Conservation (phyloP, 2,797 vertebrate species). For the Muscicapa striata region DNA sequence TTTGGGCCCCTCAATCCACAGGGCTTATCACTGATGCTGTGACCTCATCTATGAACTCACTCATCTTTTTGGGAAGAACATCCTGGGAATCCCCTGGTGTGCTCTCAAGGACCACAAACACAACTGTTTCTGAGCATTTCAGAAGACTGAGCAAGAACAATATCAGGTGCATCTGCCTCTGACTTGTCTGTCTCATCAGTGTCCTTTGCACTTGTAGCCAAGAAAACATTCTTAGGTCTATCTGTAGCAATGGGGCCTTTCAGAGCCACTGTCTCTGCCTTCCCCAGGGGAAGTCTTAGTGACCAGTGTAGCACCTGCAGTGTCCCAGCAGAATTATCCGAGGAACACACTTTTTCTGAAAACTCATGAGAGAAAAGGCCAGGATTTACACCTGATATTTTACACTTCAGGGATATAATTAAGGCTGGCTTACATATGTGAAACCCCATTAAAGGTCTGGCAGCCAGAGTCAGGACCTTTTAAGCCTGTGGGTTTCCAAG, state of each 20-base stretch:
- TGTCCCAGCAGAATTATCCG: neutral
- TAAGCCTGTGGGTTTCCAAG: slow-evolving; percentile 9
- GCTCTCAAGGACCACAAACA: neutral
- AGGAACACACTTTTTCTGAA: neutral
- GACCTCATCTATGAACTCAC: neutral
- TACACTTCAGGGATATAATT: neutral
- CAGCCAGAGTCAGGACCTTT: slow-evolving; percentile 8
- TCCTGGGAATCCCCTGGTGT: neutral
- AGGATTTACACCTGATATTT: neutral
- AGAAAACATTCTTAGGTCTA: neutral
- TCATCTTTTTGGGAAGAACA: neutral
- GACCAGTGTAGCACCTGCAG: neutral
- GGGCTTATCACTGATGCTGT: neutral
- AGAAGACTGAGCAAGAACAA: neutral
- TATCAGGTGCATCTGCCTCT: neutral
- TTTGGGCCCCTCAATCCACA: neutral
- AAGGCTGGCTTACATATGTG: neutral
- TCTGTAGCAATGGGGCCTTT: neutral
- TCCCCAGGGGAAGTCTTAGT: neutral
- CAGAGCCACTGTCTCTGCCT: neutral
- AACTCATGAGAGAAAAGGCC: neutral
- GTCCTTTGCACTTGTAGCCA: neutral
- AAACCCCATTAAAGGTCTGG: slow-evolving; percentile 14
- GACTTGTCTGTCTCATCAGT: neutral
- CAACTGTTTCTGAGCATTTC: neutral